Evolutionary conservation across 2,113 vertebrate genomes (phyloP), one percentile per base, ranked within the genome.

Genomic region (Tragelaphus scriptus): DNA sequence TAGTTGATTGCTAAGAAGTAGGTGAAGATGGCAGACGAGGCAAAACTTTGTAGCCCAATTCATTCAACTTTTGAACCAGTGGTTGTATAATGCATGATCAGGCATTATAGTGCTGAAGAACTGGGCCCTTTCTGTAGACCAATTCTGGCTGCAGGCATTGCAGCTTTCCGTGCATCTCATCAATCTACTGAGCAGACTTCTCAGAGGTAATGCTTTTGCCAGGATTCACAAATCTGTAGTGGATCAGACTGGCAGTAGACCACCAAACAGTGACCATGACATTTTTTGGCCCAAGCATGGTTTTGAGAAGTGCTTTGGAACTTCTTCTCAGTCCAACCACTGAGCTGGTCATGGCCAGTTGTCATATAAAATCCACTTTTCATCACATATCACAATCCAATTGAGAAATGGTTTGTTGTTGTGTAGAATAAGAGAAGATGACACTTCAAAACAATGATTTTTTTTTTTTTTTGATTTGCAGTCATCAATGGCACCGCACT

Each of bases 381-480:
- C 0, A 0, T 77, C 71, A 77, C 71, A 77, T 3, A 14, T 26
- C 71, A 77, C 11, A 44, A 26, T 44, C 23, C 71, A 77, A 77
- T 44, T 7, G 23, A 77, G 12, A 77, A 44, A 44, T 44, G 40
- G 40, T 77, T 44, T 44, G 23, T 7, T 44, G 36, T 44, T 77
- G 6, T 77, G 3, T 14, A 77, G 71, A 44, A 15, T 77, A 44
- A 77, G 36, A 77, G 36, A 44, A 75, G 71, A 77, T 77, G 40
- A 44, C 71, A 44, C 23, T 26, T 77, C 40, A 77, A 26, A 77
- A 77, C 40, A 75, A 75, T 44, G 21, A 44, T 15, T 26, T 44
- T 77, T 26, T 58, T 51, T 58, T 53, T 51, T 58, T 75, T 14
- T 77, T 14, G 0, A 26, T 44, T 77, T 77, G 12, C 0, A 0